Evolutionary conservation across 2,797 vertebrate genomes (phyloP), one percentile per base, ranked within the genome.

Genomic region (Periparus ater): DNA sequence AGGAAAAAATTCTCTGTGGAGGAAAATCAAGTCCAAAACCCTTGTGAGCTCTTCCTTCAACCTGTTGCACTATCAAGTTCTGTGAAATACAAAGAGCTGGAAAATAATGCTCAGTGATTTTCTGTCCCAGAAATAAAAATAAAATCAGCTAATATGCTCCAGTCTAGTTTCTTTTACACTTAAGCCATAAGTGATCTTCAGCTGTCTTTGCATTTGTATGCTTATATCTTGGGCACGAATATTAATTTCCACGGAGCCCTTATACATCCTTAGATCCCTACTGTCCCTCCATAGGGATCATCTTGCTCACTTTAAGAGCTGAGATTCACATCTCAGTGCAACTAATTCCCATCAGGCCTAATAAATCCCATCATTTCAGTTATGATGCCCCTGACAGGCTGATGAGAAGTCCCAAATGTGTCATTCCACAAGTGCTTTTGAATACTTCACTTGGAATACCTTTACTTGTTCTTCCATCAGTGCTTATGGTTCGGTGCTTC

Each of bases 271-370:
- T 10, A 75, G 7, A 53, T 60, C 27, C 38, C 53, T 25, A 32
- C 12, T 45, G 8, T 23, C 13, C 8, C 29, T 75, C 54, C 4
- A 7, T 9, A 45, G 32, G 15, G 38, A 60, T 10, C 0, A 0
- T 27, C 12, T 17, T 51, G 27, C 38, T 67, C 30, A 44, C 36
- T 38, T 8, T 19, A 51, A 44, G 62, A 67, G 15, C 62, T 75
- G 27, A 0, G 1, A 60, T 44, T 60, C 53, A 22, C 54, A 51
- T 20, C 27, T 67, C 62, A 60, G 13, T 38, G 47, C n/a, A 38
- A 51, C 10, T 13, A 38, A 53, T 67, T 75, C 38, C 71, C n/a
- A 76, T 16, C n/a, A 45, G 38, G 29, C 15, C n/a, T 40, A 13
- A 40, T 40, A 40, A 40, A 40, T 40, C 38, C 13, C 38, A 40